Conservation (phyloP, 2,888 invertebrate genomes). For the Keiferia lycopersicella region DNA sequence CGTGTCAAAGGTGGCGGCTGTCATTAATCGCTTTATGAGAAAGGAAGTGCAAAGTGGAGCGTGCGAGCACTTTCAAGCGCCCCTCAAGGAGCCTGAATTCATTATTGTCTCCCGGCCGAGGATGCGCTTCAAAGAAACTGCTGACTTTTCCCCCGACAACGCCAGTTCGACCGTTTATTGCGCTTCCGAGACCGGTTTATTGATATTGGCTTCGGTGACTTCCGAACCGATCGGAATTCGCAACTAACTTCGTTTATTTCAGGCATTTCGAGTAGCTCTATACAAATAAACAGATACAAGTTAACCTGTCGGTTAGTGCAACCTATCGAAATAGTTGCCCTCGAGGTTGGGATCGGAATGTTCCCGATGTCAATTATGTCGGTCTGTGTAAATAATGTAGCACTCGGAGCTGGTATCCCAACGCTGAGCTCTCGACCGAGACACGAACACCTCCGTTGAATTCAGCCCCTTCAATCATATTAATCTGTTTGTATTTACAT, state of each 20-base stretch:
- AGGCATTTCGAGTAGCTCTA: not conserved
- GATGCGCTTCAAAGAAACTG: slow-evolving; percentile 76
- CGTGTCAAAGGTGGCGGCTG: slow-evolving; percentile 61
- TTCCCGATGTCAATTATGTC: slow-evolving; percentile 16
- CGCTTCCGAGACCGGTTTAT: slow-evolving; percentile 60
- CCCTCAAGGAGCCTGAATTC: slow-evolving; percentile 66
- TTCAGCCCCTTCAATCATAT: not conserved
- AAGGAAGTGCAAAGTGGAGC: slow-evolving; percentile 72
- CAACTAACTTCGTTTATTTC: slow-evolving; percentile 17
- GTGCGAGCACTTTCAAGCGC: slow-evolving; percentile 55
- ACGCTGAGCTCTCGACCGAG: not conserved
- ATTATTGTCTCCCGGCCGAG: slow-evolving; percentile 68
- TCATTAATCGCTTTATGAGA: slow-evolving; percentile 75
- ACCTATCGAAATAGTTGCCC: slow-evolving; percentile 14
- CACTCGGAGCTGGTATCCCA: not conserved
- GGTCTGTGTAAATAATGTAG: slow-evolving; percentile 9
- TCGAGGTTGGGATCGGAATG: slow-evolving; percentile 16
- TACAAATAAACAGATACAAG: not conserved
- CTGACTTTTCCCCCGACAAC: slow-evolving; percentile 60
- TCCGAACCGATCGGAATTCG: slow-evolving; percentile 16
- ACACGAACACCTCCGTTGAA: not conserved
- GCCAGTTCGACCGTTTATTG: slow-evolving; percentile 65
- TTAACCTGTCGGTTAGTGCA: not conserved
- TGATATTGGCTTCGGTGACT: slow-evolving; percentile 50
- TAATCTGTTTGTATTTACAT: slow-evolving; percentile 14